These are phyloP conservation scores for Priocnemis perturbator DNA, from an alignment of 2,888 invertebrate species.

Conservation along the genomic window DNA sequence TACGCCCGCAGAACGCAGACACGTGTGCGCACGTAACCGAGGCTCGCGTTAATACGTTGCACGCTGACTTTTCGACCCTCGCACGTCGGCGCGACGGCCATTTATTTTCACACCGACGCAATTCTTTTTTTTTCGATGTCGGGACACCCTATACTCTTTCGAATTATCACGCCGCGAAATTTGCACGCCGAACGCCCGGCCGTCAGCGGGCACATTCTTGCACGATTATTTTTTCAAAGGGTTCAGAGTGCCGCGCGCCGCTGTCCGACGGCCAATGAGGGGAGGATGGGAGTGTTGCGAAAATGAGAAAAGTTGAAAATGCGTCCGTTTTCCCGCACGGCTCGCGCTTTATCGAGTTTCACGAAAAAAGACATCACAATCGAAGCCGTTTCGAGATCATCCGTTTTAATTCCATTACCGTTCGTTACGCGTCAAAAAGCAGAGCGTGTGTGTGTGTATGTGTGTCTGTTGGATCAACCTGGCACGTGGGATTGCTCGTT, in stretches of 20 bases:
- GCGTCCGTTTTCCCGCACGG: constrained; percentile 13
- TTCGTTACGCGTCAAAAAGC: neutral
- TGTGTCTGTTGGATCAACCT: neutral
- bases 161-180: constrained; percentile 5
- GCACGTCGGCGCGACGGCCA: neutral
- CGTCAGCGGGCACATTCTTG: neutral
- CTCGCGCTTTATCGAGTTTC: constrained; percentile 39
- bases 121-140: neutral
- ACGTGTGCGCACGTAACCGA: too few species aligned
- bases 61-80: too few species aligned
- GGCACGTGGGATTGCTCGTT: constrained; percentile 1
- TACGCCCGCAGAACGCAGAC: too few species aligned
- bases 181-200: constrained; percentile 1
- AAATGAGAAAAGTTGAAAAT: neutral
- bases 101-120: constrained; percentile 14
- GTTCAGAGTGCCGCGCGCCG: neutral
- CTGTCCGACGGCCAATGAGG: neutral
- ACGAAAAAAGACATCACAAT: neutral
- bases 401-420: constrained; percentile 51
- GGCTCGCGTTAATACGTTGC: too few species aligned
- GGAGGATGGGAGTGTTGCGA: neutral
- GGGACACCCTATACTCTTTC: neutral
- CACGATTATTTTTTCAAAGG: constrained; percentile 1
- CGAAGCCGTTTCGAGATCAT: constrained; percentile 32
- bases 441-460: neutral